Base-by-base conservation (phyloP, 2,113 vertebrate species). In the Apistogramma diplotaenia region DNA sequence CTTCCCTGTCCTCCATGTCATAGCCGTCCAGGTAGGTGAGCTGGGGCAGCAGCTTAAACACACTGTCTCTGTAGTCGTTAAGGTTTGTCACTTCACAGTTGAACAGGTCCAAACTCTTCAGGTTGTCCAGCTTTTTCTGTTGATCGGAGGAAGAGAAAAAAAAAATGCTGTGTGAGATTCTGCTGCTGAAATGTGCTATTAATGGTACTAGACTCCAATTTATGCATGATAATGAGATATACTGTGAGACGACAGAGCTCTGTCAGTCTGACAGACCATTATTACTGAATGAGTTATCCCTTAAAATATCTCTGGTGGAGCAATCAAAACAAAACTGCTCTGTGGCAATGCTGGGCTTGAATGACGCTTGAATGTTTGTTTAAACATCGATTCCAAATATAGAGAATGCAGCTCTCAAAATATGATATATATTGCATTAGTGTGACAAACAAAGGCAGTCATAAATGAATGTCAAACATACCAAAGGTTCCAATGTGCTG, bases 71-170 rank as follows among this genome's bases (percentile, higher is more conserved):
- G 91, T 98, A 98, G 91, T 97, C 96, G 2, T 96, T 96, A 71
- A 97, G 92, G 89, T 97, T 96, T 79, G 97, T 98, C 79, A 98
- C 97, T 94, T 98, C 97, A 94, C 97, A 98, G 95, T 98, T 98
- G 91, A 98, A 98, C 82, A 98, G 94, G 90, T 98, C 97, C 90
- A 98, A 94, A 93, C 96, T 97, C 94, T 97, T 98, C 91, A 98
- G 93, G 91, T 95, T 95, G 56, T 96, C 96, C 89, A 98, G 94
- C 88, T 97, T 97, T 97, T 98, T 97, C 97, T 98, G 92, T 84
- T 4, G 65, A 77, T 51, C 18, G 62, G 58, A 74, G 9, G 15
- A 53, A 58, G 35, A 3, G 2, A 51, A 27, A 53, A 58, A 31
- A 3, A 1, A 51, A 27, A 23, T 8, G 8, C 33, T 9, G 29